Base-by-base conservation (phyloP, 1,140 invertebrate genomes). In the Archegozetes longisetosus region DNA sequence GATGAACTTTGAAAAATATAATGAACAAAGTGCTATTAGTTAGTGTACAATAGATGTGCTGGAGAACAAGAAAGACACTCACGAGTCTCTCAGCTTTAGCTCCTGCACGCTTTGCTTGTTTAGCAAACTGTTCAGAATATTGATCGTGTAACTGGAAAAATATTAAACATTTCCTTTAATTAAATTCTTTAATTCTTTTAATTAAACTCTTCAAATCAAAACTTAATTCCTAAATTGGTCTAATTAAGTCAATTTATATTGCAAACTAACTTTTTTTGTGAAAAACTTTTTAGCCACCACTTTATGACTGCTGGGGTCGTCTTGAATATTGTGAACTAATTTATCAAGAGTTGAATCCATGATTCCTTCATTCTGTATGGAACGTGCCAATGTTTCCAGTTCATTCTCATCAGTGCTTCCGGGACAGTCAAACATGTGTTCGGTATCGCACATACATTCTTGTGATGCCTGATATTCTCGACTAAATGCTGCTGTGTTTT, bases 351-450 rank as follows among this genome's bases (percentile, higher is more conserved):
- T 66, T 23, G 55, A 62, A 32, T 69, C 69, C 17, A 68, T 62
- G 1, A 70, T 53, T 14, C 65, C 64, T 56, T 67, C 64, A 59
- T 65, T 69, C 65, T 64, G 66, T 29, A 72, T 68, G 60, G 68
- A 72, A 46, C 72, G 68, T 49, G 74, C 74, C 52, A 74, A 63
- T 56, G 71, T 69, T 23, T 74, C 68, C 28, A 73, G 70, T 63
- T 74, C 72, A 24, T 68, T 68, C 40, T 76, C 73, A 20, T 66
- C 60, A 17, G 66, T 67, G 20, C 64, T 64, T 49, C 62, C 67
- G 68, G 84, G 78, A 71, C 91, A 98, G 70, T 88, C 84, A 69
- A 97, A 87, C 94, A 98, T 98, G 74, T 99, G 95, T 68, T 99
- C 95, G 1, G 82, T 84, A 70, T 99, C 95, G 65, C 95, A 99